These are phyloP conservation scores for Deilephila porcellus DNA, from an alignment of 2,888 invertebrate genomes.

Conservation along the genomic window DNA sequence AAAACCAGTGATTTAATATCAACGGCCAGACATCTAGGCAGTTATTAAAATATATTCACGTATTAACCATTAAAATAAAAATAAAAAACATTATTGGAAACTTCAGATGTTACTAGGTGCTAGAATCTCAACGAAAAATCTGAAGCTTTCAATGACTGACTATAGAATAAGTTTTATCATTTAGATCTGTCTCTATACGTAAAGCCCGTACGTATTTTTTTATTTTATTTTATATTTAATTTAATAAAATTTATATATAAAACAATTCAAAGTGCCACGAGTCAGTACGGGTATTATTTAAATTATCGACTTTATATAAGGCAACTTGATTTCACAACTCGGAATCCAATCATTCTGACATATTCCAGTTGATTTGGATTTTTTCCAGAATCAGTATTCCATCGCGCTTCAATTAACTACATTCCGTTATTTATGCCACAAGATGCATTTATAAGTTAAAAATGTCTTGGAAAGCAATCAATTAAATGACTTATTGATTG, in stretches of 20 bases:
- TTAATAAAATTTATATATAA: slow-evolving; percentile 53
- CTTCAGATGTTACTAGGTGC: slow-evolving; percentile 75
- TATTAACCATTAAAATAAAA: slow-evolving; percentile 48
- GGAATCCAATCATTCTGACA: slow-evolving; percentile 17
- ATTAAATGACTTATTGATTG: slow-evolving; percentile 15
- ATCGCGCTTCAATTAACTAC: slow-evolving; percentile 21
- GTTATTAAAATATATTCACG: slow-evolving; percentile 39
- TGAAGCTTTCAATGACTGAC: slow-evolving; percentile 83
- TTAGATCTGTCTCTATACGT: slow-evolving; percentile 69
- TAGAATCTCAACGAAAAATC: slow-evolving; percentile 77
- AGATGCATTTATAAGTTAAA: slow-evolving; percentile 22
- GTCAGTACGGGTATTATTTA: slow-evolving; percentile 74
- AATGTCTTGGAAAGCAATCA: slow-evolving; percentile 16
- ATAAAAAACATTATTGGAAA: slow-evolving; percentile 74
- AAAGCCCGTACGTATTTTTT: slow-evolving; percentile 61
- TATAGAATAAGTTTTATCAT: slow-evolving; percentile 54
- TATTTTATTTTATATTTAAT: slow-evolving; percentile 48
- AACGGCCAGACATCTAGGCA: slow-evolving; percentile 43
- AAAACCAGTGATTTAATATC: slow-evolving; percentile 45
- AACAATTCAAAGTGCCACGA: slow-evolving; percentile 72
- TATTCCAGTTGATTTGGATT: slow-evolving; percentile 3
- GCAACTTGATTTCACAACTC: slow-evolving; percentile 37
- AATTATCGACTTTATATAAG: slow-evolving; percentile 9
- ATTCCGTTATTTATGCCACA: slow-evolving; percentile 22
- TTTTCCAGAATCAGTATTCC: slow-evolving; percentile 1